Evolutionary conservation across 2,888 invertebrate genomes (phyloP), one percentile per base, ranked within the genome.

Genomic region (Polymixis flavicincta): DNA sequence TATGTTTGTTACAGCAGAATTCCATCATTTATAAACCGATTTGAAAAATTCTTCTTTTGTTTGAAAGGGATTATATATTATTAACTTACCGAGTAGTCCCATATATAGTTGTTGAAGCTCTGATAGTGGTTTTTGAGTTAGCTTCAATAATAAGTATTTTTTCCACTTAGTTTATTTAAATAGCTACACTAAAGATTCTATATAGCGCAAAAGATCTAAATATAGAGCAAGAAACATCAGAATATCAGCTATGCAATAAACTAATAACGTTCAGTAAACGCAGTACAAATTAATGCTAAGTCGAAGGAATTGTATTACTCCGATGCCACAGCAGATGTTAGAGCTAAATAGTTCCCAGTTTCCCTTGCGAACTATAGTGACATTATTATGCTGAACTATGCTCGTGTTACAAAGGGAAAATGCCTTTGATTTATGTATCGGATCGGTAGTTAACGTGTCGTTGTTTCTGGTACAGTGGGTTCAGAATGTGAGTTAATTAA

Each of bases 311-410:
- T 59, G 73, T 57, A 78, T 68, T 32, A 60, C 13, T 6, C 1
- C 6, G 13, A 50, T 9, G 14, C 48, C 14, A 14, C 45, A 28
- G n/a, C n/a, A 37, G 54, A n/a, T 45, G 60, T 37, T 19, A 14
- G 8, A 69, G 28, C 52, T 37, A 74, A 60, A 80, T 75, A 64
- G 69, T 61, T 37, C 7, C 25, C 25, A 60, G 74, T 52, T 57
- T 71, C 14, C 22, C 25, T 32, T 54, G 22, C 22, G 54, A 48
- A 37, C 17, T 65, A 17, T 54, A 48, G 13, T 50, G 14, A 60
- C 25, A 69, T 68, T 68, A 72, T 60, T 60, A 37, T 54, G 22
- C 22, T 28, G 25, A 65, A 68, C 64, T 78, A 60, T 60, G 48
- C 32, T 50, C 32, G 22, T 25, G 19, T 25, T 25, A 59, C 45